Conservation (phyloP, 2,113 vertebrate genomes). For the Eptatretus burgeri region DNA sequence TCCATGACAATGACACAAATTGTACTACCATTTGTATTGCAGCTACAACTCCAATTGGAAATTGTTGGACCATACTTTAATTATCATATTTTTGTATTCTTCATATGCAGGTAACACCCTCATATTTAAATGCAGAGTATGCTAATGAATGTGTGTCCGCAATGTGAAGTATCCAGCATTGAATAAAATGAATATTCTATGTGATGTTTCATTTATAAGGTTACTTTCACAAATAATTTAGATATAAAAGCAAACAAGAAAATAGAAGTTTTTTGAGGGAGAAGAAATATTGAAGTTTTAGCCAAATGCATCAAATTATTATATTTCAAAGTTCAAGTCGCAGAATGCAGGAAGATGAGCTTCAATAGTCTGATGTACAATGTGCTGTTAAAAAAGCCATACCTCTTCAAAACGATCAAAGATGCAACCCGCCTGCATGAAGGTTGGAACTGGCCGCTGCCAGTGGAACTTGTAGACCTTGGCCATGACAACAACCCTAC, state of each 20-base stretch:
- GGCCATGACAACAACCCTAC: slow-evolving; percentile 28
- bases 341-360: not conserved
- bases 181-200: too few relatives aligned
- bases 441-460: slow-evolving; percentile 67
- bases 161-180: too few relatives aligned
- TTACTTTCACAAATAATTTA: not conserved
- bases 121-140: too few relatives aligned
- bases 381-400: slow-evolving; percentile 13
- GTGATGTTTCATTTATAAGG: too few relatives aligned
- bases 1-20: too few relatives aligned
- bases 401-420: slow-evolving; percentile 96
- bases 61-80: too few relatives aligned
- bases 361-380: too few relatives aligned
- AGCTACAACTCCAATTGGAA: too few relatives aligned
- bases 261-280: not conserved
- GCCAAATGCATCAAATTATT: not conserved
- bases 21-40: too few relatives aligned
- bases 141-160: too few relatives aligned
- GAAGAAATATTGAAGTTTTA: not conserved
- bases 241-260: not conserved
- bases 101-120: too few relatives aligned
- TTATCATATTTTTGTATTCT: too few relatives aligned
- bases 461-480: slow-evolving; percentile 96
- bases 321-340: not conserved
- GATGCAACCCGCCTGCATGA: slow-evolving; percentile 63